Evolutionary conservation across 1,140 invertebrate genomes (phyloP).

Genomic region (Pollicipes pollicipes): DNA sequence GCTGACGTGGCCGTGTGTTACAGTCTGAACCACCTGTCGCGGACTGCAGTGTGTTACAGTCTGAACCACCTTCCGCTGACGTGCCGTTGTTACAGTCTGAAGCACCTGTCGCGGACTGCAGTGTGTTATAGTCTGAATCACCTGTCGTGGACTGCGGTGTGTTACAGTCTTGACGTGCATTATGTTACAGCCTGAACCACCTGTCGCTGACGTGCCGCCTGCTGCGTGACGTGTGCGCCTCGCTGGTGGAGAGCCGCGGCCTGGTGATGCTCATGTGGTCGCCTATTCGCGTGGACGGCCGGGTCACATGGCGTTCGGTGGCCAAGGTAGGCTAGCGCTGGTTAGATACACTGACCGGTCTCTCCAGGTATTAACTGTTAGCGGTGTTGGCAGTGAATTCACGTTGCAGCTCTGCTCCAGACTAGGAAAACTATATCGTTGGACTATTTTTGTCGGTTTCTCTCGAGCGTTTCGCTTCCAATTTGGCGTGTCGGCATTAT

Average conservation of each 20-base stretch:
- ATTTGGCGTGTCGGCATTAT: no score
- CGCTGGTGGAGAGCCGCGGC: constrained; percentile 12
- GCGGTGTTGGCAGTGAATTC: no score
- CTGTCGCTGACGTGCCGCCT: constrained; percentile 13
- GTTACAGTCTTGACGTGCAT: not conserved
- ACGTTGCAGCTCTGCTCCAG: not conserved
- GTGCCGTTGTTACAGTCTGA: no score
- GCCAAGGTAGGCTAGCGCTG: constrained; percentile 11
- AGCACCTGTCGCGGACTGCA: no score
- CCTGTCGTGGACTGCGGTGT: constrained; percentile 2
- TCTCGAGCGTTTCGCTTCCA: no score
- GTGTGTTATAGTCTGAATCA: not conserved
- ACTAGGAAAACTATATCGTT: not conserved
- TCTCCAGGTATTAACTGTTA: not conserved
- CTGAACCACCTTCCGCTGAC: no score
- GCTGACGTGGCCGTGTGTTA: no score
- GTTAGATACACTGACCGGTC: not conserved
- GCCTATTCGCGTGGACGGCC: constrained; percentile 8
- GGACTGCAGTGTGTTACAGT: no score
- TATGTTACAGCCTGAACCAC: constrained; percentile 13
- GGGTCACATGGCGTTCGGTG: constrained; percentile 11
- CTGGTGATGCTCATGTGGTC: constrained; percentile 14
- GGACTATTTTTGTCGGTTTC: not conserved
- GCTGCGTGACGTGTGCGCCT: constrained; percentile 14
- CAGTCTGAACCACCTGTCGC: no score